These are phyloP conservation scores for Drosophila watanabei DNA, from an alignment of 1,140 invertebrate species.

Conservation along the genomic window DNA sequence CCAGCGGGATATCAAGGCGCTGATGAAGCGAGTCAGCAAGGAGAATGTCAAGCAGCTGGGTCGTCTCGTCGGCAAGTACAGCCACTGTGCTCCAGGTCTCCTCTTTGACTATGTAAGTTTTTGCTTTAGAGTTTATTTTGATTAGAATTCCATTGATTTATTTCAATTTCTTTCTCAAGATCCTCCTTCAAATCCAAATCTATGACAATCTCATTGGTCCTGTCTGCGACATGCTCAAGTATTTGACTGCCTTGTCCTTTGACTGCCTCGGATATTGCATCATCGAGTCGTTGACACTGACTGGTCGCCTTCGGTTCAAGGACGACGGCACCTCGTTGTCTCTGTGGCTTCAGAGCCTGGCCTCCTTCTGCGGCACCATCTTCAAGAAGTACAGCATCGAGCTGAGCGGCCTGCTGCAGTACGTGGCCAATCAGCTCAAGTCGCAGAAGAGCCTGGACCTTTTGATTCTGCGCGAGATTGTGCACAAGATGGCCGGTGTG, in stretches of 20 bases:
- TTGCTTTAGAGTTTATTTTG: not conserved
- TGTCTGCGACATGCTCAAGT: constrained; percentile 99
- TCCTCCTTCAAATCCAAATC: constrained; percentile 96
- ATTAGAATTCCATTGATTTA: not conserved
- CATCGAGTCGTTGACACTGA: constrained; percentile 94
- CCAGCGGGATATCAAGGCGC: constrained; percentile 96
- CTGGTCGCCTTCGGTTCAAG: constrained; percentile 92
- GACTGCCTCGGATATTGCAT: constrained; percentile 98
- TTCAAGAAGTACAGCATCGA: constrained; percentile 99
- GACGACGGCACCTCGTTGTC: constrained; percentile 97
- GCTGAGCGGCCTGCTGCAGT: constrained; percentile 97
- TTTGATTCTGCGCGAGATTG: constrained; percentile 98
- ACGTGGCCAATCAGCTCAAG: constrained; percentile 98
- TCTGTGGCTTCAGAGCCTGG: constrained; percentile 96
- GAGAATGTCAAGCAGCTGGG: constrained; percentile 99
- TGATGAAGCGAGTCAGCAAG: constrained; percentile 99
- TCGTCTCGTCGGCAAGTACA: constrained; percentile 97
- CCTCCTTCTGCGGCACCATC: constrained; percentile 97
- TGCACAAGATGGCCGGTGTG: constrained; percentile 99
- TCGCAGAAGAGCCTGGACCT: constrained; percentile 98
- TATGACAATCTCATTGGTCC: constrained; percentile 99
- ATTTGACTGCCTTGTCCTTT: constrained; percentile 97
- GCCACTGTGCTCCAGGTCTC: constrained; percentile 97
- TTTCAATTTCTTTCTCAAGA: constrained; percentile 56
- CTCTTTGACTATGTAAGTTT: constrained; percentile 96